phyloP scores from a whole-genome alignment of 2,113 vertebrate genomes.

The Ellobius talpinus region DNA sequence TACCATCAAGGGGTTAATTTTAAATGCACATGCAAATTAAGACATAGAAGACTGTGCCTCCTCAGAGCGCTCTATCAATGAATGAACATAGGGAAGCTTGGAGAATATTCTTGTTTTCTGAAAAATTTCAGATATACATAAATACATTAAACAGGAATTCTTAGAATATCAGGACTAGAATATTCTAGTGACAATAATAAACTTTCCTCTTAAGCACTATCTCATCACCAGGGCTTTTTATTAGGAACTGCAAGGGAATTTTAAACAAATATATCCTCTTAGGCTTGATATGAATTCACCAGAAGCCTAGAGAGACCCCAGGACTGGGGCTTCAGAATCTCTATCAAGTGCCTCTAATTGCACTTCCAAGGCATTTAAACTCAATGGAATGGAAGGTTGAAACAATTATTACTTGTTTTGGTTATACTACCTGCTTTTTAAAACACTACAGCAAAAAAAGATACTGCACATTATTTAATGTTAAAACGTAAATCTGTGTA shows the following conservation, averaged over 20 bases:
- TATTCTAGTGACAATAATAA: constrained; percentile 46
- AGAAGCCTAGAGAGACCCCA: not conserved
- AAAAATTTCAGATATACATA: constrained; percentile 25
- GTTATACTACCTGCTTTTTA: not conserved
- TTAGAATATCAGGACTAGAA: constrained; percentile 9
- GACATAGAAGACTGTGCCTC: not conserved
- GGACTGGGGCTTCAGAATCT: not conserved
- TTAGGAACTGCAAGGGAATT: not conserved
- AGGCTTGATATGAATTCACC: not conserved
- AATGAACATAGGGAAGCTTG: constrained; percentile 40
- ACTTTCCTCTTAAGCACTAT: not conserved
- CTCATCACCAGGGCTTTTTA: not conserved
- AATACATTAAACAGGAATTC: constrained; percentile 9
- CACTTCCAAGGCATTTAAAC: not conserved
- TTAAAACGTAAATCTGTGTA: not conserved
- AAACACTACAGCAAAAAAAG: not conserved
- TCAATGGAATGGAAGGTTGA: not conserved
- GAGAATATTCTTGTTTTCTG: constrained; percentile 37
- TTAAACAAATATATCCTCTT: not conserved
- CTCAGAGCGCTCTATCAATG: constrained; percentile 8
- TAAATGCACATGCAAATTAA: constrained; percentile 50
- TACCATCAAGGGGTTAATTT: not conserved
- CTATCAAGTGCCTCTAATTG: not conserved
- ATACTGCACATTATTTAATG: not conserved
- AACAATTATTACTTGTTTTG: not conserved